phyloP scores from a whole-genome alignment of 2,113 vertebrate genomes.

The Pycnonotus jocosus region DNA sequence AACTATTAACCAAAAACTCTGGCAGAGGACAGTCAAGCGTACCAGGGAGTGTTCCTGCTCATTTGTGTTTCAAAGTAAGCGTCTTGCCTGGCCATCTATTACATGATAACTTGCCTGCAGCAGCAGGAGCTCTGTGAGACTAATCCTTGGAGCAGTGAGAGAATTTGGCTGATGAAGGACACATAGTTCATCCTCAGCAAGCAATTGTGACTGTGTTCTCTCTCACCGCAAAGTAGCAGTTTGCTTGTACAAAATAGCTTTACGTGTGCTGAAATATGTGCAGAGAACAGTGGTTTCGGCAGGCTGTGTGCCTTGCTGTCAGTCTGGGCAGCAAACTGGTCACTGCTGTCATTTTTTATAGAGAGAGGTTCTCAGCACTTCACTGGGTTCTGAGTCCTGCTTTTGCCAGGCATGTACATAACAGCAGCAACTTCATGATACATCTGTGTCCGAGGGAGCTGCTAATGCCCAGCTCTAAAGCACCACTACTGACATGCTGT shows the following conservation, averaged over 20 bases:
- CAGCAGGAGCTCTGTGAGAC: neutral
- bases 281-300: neutral
- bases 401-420: neutral
- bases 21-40: neutral
- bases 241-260: neutral
- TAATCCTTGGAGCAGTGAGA: neutral
- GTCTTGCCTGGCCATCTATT: neutral
- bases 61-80: neutral
- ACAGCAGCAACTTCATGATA: neutral
- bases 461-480: slow-evolving; percentile 26
- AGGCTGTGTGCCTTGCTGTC: neutral
- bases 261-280: neutral
- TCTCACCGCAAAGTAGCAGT: neutral
- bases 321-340: neutral
- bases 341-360: neutral
- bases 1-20: neutral
- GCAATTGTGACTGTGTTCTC: neutral
- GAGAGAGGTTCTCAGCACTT: neutral
- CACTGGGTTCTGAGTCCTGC: neutral
- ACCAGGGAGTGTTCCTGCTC: neutral
- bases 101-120: neutral
- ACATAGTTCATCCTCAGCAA: neutral
- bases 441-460: neutral
- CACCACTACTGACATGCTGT: neutral
- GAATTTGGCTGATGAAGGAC: neutral